Evolutionary conservation across 2,113 vertebrate genomes (phyloP).

Genomic region (Boleophthalmus pectinirostris): DNA sequence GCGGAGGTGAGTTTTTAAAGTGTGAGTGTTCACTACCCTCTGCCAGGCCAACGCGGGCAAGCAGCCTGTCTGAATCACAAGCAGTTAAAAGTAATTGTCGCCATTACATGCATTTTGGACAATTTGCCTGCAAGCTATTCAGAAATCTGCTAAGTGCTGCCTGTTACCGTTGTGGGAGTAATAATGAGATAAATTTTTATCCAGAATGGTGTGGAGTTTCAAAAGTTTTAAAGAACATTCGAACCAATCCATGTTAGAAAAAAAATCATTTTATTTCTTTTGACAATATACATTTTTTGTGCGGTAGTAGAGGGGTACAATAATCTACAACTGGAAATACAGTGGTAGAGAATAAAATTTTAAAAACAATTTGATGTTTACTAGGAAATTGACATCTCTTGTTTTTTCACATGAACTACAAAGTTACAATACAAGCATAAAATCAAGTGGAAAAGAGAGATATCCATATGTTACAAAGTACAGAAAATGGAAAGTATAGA

Average conservation of each 20-base stretch:
- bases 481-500: not conserved
- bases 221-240: not conserved
- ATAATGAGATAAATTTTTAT: not conserved
- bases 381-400: not conserved
- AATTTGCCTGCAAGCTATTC: slow-evolving; percentile 1
- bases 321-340: slow-evolving; percentile 19
- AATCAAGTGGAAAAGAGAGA: not conserved
- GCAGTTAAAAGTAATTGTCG: slow-evolving; percentile 23
- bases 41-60: not conserved
- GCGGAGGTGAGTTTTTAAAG: not conserved
- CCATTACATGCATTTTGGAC: not conserved
- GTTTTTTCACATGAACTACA: not conserved
- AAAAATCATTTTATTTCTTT: slow-evolving; percentile 56
- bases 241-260: not conserved
- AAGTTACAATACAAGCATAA: not conserved
- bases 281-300: slow-evolving; percentile 40
- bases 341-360: slow-evolving; percentile 4
- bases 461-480: not conserved
- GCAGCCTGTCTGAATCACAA: slow-evolving; percentile 12
- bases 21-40: not conserved
- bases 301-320: slow-evolving; percentile 7
- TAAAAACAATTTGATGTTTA: not conserved
- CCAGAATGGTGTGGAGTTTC: not conserved
- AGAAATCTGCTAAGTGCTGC: slow-evolving; percentile 9
- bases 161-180: not conserved